Base-by-base conservation (phyloP, 2,113 vertebrate species). In the Genyomyrus donnyi region DNA sequence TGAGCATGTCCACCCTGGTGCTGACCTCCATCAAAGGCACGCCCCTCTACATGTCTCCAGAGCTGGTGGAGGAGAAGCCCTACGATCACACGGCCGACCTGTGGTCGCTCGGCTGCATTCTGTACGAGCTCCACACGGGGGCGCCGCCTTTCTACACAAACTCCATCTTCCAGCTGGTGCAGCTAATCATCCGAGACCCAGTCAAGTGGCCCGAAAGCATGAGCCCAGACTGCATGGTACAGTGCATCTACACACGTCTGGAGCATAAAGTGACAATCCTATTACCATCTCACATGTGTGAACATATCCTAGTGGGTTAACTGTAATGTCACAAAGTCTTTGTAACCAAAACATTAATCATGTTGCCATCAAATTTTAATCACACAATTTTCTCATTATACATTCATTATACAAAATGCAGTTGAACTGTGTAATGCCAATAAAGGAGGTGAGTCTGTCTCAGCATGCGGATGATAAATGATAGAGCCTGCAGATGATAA, bases 1-100 rank as follows among this genome's bases (percentile, higher is more conserved):
- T 99, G 97, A 99, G 98, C 66, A 96, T 97, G 91, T 97, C 98
- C 91, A 99, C 98, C 0, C 94, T 99, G 94, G 98, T 99, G 92
- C 94, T 99, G 94, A 99, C 98, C 0, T 99, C 98, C 86, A 97
- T 99, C 94, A 99, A 99, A 92, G 98, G 98, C 88, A 99, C 98
- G 0, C 98, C 98, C 0, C 96, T 99, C 66, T 99, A 99, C 93
- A 99, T 99, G 98, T 97, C 97, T 74, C 98, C 98, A 6, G 98
- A 99, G 93, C 94, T 99, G 92, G 97, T 99, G 91, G 97, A 97
- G 90, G 98, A 99, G 92, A 96, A 94, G 90, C 98, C 98, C 0
- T 99, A 99, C 0, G 98, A 99, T 91, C 98, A 99, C 93, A 98
- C 97, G 0, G 96, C 98, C 0, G 98, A 99, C 93, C 95, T 99